Conservation (phyloP, 2,888 invertebrate genomes). For the Empis stercorea region DNA sequence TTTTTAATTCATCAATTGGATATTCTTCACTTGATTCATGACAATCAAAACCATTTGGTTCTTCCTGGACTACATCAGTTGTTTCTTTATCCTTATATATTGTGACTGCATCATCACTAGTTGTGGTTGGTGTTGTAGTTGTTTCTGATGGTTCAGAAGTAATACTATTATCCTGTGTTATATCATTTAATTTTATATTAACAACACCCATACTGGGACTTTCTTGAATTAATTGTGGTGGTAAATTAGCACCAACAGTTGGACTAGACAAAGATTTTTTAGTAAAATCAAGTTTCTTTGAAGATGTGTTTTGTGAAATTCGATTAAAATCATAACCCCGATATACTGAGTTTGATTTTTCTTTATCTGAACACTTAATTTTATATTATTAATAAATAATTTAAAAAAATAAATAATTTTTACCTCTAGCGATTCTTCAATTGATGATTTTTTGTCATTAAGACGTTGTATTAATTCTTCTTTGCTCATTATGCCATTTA, state of each 20-base stretch:
- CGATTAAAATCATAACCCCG: neutral
- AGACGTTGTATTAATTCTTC: conserved; percentile 50
- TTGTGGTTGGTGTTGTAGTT: conserved; percentile 30
- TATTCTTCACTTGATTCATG: conserved; percentile 17
- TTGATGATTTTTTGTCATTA: conserved; percentile 46
- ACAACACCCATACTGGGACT: conserved; percentile 31
- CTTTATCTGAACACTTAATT: neutral
- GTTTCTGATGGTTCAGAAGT: conserved; percentile 34
- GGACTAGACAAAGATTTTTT: conserved; percentile 36
- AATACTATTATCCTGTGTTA: conserved; percentile 34
- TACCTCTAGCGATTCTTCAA: conserved; percentile 21
- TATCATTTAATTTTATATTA: conserved; percentile 24
- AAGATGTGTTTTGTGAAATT: conserved; percentile 19
- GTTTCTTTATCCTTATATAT: conserved; percentile 29
- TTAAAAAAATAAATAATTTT: neutral
- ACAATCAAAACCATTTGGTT: conserved; percentile 13
- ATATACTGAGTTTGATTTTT: neutral
- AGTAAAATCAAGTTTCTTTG: conserved; percentile 28
- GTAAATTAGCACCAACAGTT: conserved; percentile 25
- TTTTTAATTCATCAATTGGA: neutral
- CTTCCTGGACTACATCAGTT: no score
- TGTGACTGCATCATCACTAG: conserved; percentile 35
- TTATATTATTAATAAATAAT: neutral
- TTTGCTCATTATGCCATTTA: conserved; percentile 35
- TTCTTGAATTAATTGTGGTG: conserved; percentile 28